phyloP scores from a whole-genome alignment of 2,113 vertebrate species.

The Mobula hypostoma region DNA sequence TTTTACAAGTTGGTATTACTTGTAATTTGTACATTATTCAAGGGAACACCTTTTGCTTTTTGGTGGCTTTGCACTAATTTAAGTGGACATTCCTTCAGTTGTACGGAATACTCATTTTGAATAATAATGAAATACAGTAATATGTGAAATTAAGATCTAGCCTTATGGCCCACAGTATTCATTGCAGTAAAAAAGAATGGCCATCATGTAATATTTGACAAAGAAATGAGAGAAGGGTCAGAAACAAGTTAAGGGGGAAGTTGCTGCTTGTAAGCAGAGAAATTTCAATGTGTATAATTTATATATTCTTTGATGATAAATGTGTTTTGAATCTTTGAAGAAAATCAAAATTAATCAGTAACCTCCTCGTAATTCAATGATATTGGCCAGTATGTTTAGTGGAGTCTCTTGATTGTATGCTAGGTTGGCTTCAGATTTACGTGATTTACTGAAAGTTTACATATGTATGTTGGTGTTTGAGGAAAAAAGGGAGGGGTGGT shows the following conservation, averaged over 20 bases:
- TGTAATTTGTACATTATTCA: not conserved
- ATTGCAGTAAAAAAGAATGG: not conserved
- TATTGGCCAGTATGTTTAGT: not conserved
- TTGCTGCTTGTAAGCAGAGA: too few species aligned
- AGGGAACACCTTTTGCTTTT: not conserved
- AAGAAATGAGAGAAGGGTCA: not conserved
- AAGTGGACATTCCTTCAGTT: not conserved
- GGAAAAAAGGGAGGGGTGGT: not conserved
- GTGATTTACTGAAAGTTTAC: not conserved
- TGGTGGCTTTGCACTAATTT: not conserved
- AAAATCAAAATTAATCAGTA: not conserved
- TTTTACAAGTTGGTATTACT: not conserved
- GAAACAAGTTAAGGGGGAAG: not conserved
- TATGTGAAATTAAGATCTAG: not conserved
- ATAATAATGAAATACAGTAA: not conserved
- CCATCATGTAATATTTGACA: not conserved
- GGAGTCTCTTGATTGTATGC: not conserved
- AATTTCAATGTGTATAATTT: too few species aligned
- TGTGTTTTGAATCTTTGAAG: not conserved
- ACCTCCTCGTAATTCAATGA: not conserved
- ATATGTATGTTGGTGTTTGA: not conserved
- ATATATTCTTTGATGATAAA: too few species aligned
- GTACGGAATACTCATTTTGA: not conserved
- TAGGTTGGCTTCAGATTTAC: not conserved
- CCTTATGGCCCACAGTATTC: not conserved